A percentile compares a stretch with the other conserved stretches of the same genome.
Conservation (phyloP, 1,140 invertebrate species). For the Brachystomella parvula region DNA sequence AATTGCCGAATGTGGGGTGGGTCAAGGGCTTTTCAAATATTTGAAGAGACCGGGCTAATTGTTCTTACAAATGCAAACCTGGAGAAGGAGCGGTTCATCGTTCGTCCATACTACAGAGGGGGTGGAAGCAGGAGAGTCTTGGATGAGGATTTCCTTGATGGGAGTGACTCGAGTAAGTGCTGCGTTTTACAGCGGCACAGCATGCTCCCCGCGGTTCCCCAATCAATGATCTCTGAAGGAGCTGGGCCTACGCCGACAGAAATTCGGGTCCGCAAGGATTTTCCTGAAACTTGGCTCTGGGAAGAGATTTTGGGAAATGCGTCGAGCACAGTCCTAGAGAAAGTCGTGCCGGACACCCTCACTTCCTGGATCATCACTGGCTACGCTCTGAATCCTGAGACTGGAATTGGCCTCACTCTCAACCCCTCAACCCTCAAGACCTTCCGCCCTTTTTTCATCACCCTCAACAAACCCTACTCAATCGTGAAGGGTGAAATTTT, state of each 20-base stretch:
- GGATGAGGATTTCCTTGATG: not conserved
- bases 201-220: not conserved
- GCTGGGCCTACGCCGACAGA: conserved; percentile 6
- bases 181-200: not conserved
- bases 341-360: conserved; percentile 72
- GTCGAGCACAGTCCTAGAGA: conserved; percentile 43
- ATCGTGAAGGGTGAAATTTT: conserved; percentile 25
- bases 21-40: conserved; percentile 6
- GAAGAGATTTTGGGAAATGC: conserved; percentile 47
- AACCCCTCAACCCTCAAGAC: conserved; percentile 10
- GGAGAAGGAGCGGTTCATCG: not conserved
- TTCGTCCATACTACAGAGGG: not conserved
- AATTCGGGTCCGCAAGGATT: conserved; percentile 49
- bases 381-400: conserved; percentile 74
- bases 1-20: conserved; percentile 11
- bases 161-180: not conserved
- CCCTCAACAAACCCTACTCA: conserved; percentile 20
- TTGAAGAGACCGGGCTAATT: conserved; percentile 17
- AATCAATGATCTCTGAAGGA: not conserved
- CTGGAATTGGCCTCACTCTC: conserved; percentile 44
- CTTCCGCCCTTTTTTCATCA: conserved; percentile 27
- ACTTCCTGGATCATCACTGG: conserved; percentile 87
- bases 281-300: conserved; percentile 60
- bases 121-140: not conserved
- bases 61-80: conserved; percentile 17